phyloP scores from a whole-genome alignment of 2,888 invertebrate species.

The Schizaphis graminum region DNA sequence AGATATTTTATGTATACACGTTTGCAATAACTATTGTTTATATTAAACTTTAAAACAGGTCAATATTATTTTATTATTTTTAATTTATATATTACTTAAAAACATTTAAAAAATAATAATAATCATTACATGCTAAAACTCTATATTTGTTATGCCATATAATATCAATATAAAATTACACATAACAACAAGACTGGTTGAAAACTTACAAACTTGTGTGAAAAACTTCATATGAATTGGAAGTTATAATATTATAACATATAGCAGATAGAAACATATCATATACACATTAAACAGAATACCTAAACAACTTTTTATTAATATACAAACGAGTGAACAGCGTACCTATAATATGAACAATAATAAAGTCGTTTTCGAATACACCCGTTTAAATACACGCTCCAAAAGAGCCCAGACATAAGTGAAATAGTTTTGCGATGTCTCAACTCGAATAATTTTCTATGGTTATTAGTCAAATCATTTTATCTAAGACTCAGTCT shows the following conservation, averaged over 20 bases:
- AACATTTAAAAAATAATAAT: not conserved
- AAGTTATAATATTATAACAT: not conserved
- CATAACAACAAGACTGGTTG: not conserved
- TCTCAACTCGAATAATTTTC: not conserved
- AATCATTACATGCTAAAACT: not conserved
- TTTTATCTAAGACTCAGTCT: not conserved
- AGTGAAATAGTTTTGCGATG: not conserved
- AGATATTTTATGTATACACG: not conserved
- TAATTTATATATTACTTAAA: not conserved
- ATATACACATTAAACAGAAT: not conserved
- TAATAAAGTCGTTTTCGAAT: not conserved
- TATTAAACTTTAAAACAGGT: not conserved
- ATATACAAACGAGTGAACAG: constrained; percentile 1
- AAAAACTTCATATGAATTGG: not conserved
- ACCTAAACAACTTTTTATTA: constrained; percentile 24
- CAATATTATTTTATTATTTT: not conserved
- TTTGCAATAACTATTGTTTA: not conserved
- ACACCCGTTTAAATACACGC: not conserved
- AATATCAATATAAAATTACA: not conserved
- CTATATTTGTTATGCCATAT: not conserved
- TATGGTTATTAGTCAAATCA: constrained; percentile 21
- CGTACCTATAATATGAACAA: not conserved
- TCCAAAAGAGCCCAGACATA: not conserved
- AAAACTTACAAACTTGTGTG: not conserved
- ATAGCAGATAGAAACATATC: not conserved